These are phyloP conservation scores for Ivindomyrus marchei DNA, from an alignment of 2,113 vertebrate genomes.

Conservation along the genomic window DNA sequence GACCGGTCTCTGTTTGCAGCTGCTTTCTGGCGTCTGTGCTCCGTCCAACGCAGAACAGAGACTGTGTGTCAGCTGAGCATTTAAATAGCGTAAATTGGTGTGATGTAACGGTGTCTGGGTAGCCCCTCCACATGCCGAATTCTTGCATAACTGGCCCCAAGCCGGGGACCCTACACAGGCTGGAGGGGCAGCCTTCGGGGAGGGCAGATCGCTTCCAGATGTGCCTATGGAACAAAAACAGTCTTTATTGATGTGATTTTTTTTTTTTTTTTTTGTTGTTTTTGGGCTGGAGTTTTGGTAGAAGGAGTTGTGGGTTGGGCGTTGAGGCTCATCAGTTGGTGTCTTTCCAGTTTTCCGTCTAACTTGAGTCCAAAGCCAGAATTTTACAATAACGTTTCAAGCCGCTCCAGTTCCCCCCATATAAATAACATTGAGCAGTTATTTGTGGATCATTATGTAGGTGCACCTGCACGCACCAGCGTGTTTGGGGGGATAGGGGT, in stretches of 20 bases:
- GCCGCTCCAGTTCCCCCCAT: neutral
- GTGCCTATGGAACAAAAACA: conserved; percentile 18
- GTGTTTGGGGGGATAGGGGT: neutral
- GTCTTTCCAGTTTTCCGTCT: conserved; percentile 29
- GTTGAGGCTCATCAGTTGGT: neutral
- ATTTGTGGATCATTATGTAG: neutral
- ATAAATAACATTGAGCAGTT: neutral
- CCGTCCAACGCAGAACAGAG: neutral
- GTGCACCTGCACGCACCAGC: neutral
- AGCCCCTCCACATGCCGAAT: neutral
- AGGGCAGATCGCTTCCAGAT: conserved; percentile 23
- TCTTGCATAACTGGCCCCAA: neutral
- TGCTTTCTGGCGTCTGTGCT: neutral
- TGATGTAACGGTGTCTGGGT: neutral
- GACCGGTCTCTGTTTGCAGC: neutral
- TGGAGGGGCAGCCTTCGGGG: neutral
- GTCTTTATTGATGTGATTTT: conserved; percentile 3
- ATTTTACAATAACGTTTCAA: neutral
- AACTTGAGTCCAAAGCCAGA: conserved; percentile 19
- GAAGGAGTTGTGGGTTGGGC: conserved; percentile 2
- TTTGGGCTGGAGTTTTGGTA: neutral
- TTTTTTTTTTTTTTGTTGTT: neutral
- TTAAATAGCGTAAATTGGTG: neutral
- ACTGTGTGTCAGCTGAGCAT: neutral
- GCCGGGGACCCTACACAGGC: neutral